A percentile compares a stretch with the other conserved stretches of the same genome.
These are phyloP conservation scores for Thamnophis sirtalis DNA, from an alignment of 2,113 vertebrate genomes.

Conservation along the genomic window DNA sequence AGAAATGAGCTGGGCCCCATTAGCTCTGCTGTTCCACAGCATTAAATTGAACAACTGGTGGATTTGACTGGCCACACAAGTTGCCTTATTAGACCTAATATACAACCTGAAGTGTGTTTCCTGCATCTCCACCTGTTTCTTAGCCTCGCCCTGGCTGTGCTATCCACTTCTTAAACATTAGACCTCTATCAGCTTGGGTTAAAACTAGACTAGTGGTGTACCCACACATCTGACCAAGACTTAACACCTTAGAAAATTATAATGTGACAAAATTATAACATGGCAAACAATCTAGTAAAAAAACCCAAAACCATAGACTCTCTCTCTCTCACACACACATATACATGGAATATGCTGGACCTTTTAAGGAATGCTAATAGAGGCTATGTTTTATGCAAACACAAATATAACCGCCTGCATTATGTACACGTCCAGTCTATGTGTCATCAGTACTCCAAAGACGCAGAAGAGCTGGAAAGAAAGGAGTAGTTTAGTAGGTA, in stretches of 20 bases:
- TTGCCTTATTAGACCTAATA: not conserved
- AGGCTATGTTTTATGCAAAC: not conserved
- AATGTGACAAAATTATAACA: constrained; percentile 17
- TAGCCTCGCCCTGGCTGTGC: no score
- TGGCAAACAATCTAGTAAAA: not conserved
- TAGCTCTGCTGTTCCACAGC: not conserved
- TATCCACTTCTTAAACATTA: not conserved
- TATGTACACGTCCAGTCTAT: not conserved
- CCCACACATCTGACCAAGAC: not conserved
- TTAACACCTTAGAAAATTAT: constrained; percentile 1
- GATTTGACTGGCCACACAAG: no score
- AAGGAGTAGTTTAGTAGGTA: not conserved
- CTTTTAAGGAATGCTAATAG: not conserved
- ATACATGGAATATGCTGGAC: not conserved
- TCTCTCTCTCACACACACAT: not conserved
- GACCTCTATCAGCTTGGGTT: not conserved
- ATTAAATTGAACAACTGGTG: not conserved
- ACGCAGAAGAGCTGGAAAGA: not conserved
- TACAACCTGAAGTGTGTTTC: not conserved
- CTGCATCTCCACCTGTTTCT: not conserved
- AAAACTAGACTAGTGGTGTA: not conserved
- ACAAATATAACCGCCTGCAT: not conserved
- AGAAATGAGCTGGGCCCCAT: not conserved
- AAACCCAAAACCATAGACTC: not conserved
- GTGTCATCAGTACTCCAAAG: not conserved